phyloP scores from a whole-genome alignment of 2,797 vertebrate genomes.

The Syngnathus rostellatus region DNA sequence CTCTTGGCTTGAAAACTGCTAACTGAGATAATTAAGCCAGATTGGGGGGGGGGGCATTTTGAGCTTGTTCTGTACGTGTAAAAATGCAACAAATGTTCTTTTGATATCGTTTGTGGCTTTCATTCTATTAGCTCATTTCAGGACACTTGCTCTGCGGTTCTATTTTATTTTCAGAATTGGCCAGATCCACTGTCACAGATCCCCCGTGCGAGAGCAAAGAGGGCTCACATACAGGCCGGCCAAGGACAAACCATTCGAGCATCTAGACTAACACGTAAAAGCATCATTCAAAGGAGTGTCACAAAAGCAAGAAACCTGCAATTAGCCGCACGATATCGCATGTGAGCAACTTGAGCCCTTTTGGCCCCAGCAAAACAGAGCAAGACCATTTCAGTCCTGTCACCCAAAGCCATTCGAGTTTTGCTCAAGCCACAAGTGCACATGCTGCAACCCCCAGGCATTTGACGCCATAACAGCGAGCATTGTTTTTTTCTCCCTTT shows the following conservation, averaged over 20 bases:
- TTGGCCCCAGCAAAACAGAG: neutral
- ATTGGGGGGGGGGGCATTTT: too few species aligned
- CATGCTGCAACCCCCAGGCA: conserved; percentile 53
- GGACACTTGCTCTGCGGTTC: neutral
- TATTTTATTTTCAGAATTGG: neutral
- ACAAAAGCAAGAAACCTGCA: neutral
- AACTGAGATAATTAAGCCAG: too few species aligned
- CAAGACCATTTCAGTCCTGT: neutral
- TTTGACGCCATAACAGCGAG: neutral
- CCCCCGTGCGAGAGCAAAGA: neutral
- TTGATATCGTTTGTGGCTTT: neutral
- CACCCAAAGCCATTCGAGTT: conserved; percentile 25
- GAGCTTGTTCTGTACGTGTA: too few species aligned
- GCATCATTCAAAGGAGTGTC: neutral
- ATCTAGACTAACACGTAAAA: neutral
- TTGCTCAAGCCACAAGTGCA: conserved; percentile 39
- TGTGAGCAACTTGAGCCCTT: conserved; percentile 13
- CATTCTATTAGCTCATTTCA: neutral
- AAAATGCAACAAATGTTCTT: too few species aligned
- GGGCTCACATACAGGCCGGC: neutral
- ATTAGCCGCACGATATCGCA: neutral
- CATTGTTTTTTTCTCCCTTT: neutral
- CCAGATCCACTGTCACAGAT: neutral
- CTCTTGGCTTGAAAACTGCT: too few species aligned
- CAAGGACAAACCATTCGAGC: neutral